Conservation (phyloP, 2,888 invertebrate genomes). For the Andrena dorsata region DNA sequence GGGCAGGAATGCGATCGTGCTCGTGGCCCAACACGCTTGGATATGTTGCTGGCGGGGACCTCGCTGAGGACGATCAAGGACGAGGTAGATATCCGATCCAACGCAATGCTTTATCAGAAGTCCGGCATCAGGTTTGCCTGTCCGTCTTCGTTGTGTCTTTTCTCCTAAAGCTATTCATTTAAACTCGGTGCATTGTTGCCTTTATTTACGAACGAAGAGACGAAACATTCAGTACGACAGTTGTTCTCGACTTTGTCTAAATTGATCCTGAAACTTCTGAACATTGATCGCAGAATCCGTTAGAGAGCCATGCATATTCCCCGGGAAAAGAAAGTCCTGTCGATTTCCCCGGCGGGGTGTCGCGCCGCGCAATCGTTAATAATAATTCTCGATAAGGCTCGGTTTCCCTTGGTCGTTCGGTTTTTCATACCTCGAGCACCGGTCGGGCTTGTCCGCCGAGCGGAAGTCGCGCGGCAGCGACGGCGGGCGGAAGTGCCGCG, state of each 20-base stretch:
- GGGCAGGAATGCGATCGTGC: slow-evolving; percentile 48
- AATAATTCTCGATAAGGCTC: background rate
- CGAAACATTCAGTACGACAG: too few species aligned
- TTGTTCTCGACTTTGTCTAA: too few species aligned
- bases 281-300: too few species aligned
- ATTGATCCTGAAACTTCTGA: too few species aligned
- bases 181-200: too few species aligned
- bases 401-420: background rate
- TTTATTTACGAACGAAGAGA: too few species aligned
- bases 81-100: background rate
- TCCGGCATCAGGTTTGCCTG: too few species aligned
- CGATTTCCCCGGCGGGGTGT: background rate
- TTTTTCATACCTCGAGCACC: slow-evolving; percentile 3
- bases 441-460: slow-evolving; percentile 44
- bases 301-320: background rate
- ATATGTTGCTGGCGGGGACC: background rate
- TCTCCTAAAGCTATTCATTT: too few species aligned
- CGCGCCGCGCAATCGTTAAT: background rate
- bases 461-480: slow-evolving; percentile 49
- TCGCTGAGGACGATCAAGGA: background rate
- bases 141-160: too few species aligned
- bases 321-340: background rate
- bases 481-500: slow-evolving; percentile 70
- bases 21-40: slow-evolving; percentile 13
- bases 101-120: too few species aligned